Percentiles rank a stretch among this genome's conserved stretches.
Conservation (phyloP, 2,113 vertebrate species). For the Alces alces region DNA sequence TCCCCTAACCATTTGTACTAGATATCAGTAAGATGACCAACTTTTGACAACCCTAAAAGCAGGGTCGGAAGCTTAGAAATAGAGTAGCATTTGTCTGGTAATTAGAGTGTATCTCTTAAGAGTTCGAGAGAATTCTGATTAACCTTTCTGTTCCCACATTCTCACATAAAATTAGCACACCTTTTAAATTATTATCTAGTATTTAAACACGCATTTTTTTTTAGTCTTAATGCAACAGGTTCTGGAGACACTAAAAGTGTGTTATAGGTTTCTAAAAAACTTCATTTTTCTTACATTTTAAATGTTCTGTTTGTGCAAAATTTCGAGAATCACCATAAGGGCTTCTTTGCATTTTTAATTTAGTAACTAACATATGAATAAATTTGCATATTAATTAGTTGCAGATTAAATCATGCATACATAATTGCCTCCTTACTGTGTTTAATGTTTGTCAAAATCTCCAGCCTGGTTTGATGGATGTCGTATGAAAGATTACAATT, state of each 20-base stretch:
- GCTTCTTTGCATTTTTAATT: slow-evolving; percentile 99
- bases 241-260: slow-evolving; percentile 76
- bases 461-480: slow-evolving; percentile 90
- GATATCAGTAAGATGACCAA: slow-evolving; percentile 32
- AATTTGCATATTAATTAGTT: slow-evolving; percentile 99
- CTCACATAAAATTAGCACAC: slow-evolving; percentile 68
- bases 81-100: slow-evolving; percentile 74
- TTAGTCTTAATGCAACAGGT: slow-evolving; percentile 83
- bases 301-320: slow-evolving; percentile 97
- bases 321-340: slow-evolving; percentile 99
- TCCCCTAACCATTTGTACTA: neutral
- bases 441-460: slow-evolving; percentile 94
- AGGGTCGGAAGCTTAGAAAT: slow-evolving; percentile 59
- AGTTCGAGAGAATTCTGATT: slow-evolving; percentile 71
- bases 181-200: slow-evolving; percentile 71
- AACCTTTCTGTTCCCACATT: slow-evolving; percentile 77
- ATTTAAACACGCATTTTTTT: slow-evolving; percentile 79
- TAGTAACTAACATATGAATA: slow-evolving; percentile 99
- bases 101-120: slow-evolving; percentile 77
- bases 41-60: slow-evolving; percentile 55
- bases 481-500: slow-evolving; percentile 86
- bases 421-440: slow-evolving; percentile 95
- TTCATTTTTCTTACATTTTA: slow-evolving; percentile 87
- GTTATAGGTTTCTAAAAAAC: slow-evolving; percentile 79
- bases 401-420: slow-evolving; percentile 99